These are phyloP conservation scores for Electrona antarctica DNA, from an alignment of 2,113 vertebrate genomes.

Conservation along the genomic window DNA sequence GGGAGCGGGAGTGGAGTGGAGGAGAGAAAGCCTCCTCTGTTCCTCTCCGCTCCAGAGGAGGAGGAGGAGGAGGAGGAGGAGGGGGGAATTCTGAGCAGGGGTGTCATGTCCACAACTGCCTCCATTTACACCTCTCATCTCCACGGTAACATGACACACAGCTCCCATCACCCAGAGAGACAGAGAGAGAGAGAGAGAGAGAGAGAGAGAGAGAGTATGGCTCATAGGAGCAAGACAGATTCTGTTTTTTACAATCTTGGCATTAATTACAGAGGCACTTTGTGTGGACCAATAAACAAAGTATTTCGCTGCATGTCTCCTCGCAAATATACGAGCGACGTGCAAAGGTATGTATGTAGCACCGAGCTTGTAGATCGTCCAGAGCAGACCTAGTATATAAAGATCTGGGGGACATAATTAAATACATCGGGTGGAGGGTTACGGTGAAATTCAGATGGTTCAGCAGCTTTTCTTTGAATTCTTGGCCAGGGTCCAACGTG, in stretches of 20 bases:
- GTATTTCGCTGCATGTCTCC: neutral
- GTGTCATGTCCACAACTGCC: conserved; percentile 73
- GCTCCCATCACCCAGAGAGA: conserved; percentile 33
- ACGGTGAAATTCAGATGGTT: too few relatives aligned
- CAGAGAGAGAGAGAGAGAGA: conserved; percentile 29
- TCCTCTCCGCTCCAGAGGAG: conserved; percentile 30
- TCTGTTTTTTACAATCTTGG: neutral
- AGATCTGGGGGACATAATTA: too few relatives aligned
- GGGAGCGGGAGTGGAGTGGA: conserved; percentile 50
- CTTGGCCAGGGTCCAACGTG: too few relatives aligned
- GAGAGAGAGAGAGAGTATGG: conserved; percentile 8
- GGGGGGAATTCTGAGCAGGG: conserved; percentile 71
- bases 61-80: conserved; percentile 22
- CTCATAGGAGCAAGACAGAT: conserved; percentile 12
- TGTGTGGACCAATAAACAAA: neutral
- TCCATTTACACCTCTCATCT: conserved; percentile 74
- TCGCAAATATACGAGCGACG: too few relatives aligned
- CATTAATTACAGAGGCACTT: neutral
- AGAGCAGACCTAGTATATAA: too few relatives aligned
- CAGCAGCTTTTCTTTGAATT: too few relatives aligned
- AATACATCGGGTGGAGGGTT: too few relatives aligned
- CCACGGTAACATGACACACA: conserved; percentile 62
- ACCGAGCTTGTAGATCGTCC: too few relatives aligned
- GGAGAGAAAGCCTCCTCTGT: conserved; percentile 71
- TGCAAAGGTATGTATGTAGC: too few relatives aligned